phyloP scores from a whole-genome alignment of 2,888 invertebrate species.

The Diarsia mendica region DNA sequence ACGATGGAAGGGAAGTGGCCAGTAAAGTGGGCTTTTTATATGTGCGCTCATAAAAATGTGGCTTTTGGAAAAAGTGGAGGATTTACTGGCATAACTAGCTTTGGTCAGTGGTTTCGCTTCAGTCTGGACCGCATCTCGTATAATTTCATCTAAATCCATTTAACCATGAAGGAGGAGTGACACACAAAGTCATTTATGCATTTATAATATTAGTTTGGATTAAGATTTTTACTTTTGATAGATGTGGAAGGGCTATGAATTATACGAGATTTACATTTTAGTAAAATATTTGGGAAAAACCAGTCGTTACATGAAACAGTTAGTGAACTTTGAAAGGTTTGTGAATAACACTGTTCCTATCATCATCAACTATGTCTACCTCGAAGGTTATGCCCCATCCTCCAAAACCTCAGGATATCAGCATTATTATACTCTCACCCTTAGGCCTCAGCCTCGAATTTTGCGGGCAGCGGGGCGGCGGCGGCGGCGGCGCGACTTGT shows the following conservation, averaged over 20 bases:
- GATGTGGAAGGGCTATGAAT: not conserved
- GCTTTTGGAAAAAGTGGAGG: slow-evolving; percentile 4
- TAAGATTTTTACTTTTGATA: not conserved
- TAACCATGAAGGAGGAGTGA: not conserved
- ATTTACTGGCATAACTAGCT: not conserved
- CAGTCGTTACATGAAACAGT: too few relatives aligned
- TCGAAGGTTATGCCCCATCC: too few relatives aligned
- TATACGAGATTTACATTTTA: not conserved
- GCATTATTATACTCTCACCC: too few relatives aligned
- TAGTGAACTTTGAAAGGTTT: too few relatives aligned
- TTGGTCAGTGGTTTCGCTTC: not conserved
- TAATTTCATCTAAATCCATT: not conserved
- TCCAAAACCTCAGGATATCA: too few relatives aligned
- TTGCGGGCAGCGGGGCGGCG: too few relatives aligned
- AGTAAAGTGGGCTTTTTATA: slow-evolving; percentile 53
- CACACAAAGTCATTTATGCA: not conserved
- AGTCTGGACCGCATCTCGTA: not conserved
- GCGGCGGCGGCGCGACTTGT: too few relatives aligned
- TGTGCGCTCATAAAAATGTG: slow-evolving; percentile 48
- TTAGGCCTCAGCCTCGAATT: too few relatives aligned
- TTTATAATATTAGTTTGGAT: not conserved
- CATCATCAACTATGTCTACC: too few relatives aligned
- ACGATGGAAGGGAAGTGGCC: slow-evolving; percentile 43
- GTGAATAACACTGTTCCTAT: too few relatives aligned
- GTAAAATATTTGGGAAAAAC: too few relatives aligned